Base-by-base conservation (phyloP, 2,797 vertebrate species). In the Podarcis lilfordi region DNA sequence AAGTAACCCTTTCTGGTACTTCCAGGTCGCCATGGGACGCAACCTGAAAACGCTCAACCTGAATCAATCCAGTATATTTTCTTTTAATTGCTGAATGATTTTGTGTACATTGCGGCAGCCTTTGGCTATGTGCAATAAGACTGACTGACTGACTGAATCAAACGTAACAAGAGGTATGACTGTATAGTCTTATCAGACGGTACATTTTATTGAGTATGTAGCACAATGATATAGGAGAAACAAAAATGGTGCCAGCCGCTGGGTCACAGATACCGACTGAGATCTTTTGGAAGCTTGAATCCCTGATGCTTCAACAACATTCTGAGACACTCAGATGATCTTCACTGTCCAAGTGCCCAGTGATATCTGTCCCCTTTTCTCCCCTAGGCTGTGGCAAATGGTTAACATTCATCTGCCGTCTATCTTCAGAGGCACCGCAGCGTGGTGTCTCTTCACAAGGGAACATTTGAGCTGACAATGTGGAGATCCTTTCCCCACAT, bases 401-500 rank as follows among this genome's bases (percentile, higher is more conserved):
- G 88, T 82, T 91, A 84, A 82, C 37, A 79, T 92, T 95, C 91
- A 85, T 86, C 89, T 1, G 84, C 90, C 91, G 94, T 96, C 95
- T 95, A 50, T 96, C 95, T 94, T 94, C 25, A 79, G 95, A 84
- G 94, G 87, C 92, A 92, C 92, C 74, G 88, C 92, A 93, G 96
- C 89, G 92, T 95, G 92, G 86, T 88, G 8, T 89, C 96, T 93
- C 96, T 96, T 96, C 95, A 95, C 0, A 80, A 37, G 0, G 94
- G 95, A 92, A 27, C 95, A 95, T 93, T 93, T 91, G 92, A 94
- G 89, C 93, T 97, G 96, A 96, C 96, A 97, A 94, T 95, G 93
- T 0, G 86, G 90, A 95, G 95, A 95, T 96, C 90, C 92, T 96
- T 96, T 96, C 93, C 95, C 96, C 96, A 96, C 94, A 95, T 96